Evolutionary conservation across 2,797 vertebrate genomes (phyloP), one percentile per base, ranked within the genome.

Genomic region (Sibirionetta formosa): DNA sequence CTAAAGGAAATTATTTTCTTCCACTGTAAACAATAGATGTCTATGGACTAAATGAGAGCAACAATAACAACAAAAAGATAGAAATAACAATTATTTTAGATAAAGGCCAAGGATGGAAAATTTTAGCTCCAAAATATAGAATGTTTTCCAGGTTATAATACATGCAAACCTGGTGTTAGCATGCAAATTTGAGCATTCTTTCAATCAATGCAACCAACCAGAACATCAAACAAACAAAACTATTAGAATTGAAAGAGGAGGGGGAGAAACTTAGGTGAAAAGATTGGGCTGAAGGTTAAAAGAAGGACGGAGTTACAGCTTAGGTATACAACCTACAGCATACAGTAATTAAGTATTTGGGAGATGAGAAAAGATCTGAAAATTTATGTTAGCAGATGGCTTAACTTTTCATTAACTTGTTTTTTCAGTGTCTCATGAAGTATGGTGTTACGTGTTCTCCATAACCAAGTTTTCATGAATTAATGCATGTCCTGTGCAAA

Each of bases 201-300:
- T 82, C 46, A 66, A 46, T 56, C 78, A 90, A 35, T 51, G 38
- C 56, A 92, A 85, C 66, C 58, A 93, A 89, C 14, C 68, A 89
- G 56, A 82, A 71, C 68, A 87, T 27, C 80, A 89, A 93, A 90
- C 42, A 91, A 91, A 77, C 64, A 29, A 57, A 92, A 91, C 35
- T 68, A 44, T 60, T 24, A 68, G 40, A 73, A 92, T 4, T 80
- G 71, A 82, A 94, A 90, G 24, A 87, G 31, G 27, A 78, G 61
- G n/a, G 44, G 23, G 61, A 89, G 20, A 71, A 86, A 94, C 10
- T 75, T 69, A 36, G 2, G 8, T 38, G n/a, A 83, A 91, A 90
- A 83, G 23, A 83, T 1, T 72, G 50, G 12, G 57, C 19, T 94
- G 82, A 88, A 95, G 85, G 84, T 44, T 57, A 86, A 90, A 80